Conservation (phyloP, 1,140 invertebrate genomes). For the Sinonovacula constricta region DNA sequence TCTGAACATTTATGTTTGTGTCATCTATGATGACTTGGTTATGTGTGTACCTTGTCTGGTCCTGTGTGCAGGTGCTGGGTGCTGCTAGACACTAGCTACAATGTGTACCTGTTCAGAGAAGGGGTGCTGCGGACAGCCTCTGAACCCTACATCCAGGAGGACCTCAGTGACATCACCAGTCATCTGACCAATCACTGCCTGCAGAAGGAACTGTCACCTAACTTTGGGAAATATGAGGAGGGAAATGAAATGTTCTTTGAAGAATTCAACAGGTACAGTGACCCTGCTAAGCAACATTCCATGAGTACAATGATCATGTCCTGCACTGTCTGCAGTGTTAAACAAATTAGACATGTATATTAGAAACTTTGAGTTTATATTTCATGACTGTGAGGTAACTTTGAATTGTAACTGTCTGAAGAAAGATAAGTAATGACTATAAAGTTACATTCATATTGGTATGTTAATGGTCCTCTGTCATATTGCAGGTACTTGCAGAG, state of each 20-base stretch:
- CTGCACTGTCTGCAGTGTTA: background rate
- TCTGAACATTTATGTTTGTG: too few relatives aligned
- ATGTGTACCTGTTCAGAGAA: conserved; percentile 64
- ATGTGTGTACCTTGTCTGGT: too few relatives aligned
- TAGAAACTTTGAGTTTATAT: background rate
- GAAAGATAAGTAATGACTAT: too few relatives aligned
- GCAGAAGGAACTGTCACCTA: conserved; percentile 63
- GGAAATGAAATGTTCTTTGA: conserved; percentile 73
- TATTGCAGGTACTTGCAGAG: conserved; percentile 59
- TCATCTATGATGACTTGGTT: too few relatives aligned
- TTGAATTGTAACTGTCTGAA: too few relatives aligned
- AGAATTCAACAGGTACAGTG: conserved; percentile 66
- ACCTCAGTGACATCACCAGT: conserved; percentile 61
- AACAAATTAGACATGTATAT: background rate
- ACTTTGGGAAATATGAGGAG: conserved; percentile 67
- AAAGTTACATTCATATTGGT: too few relatives aligned
- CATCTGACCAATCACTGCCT: conserved; percentile 70
- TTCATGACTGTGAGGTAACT: background rate
- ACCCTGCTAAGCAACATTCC: background rate
- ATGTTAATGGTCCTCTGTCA: too few relatives aligned
- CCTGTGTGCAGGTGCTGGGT: conserved; percentile 70
- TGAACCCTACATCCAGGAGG: conserved; percentile 60
- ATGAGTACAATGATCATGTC: background rate
- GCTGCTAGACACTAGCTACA: conserved; percentile 61
- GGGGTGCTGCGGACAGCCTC: conserved; percentile 68